Percentiles rank a stretch among this genome's conserved stretches.
phyloP scores from a whole-genome alignment of 2,797 vertebrate genomes.

The Novumbra hubbsi region DNA sequence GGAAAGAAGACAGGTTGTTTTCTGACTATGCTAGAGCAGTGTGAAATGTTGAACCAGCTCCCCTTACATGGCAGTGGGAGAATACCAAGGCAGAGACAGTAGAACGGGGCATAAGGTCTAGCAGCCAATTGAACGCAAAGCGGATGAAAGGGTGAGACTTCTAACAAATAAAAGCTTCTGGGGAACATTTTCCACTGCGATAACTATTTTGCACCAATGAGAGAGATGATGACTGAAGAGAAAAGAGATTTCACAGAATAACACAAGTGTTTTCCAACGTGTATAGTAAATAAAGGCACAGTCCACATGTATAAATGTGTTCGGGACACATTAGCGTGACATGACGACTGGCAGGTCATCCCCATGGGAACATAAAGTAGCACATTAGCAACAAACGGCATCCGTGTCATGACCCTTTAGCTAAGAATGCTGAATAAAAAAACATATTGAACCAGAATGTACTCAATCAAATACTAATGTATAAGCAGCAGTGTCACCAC shows the following conservation, averaged over 20 bases:
- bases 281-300: no score
- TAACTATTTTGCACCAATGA: no score
- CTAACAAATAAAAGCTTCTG: neutral
- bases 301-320: no score
- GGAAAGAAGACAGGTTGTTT: neutral
- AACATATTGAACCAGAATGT: neutral
- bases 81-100: neutral
- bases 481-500: neutral
- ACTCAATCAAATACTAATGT: neutral
- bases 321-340: no score
- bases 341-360: no score
- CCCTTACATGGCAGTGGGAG: conserved; percentile 1
- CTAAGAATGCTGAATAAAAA: conserved; percentile 29
- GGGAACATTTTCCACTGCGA: neutral
- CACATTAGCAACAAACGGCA: conserved; percentile 46
- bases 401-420: conserved; percentile 15
- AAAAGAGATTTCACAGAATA: no score
- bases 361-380: no score
- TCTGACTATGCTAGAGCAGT: neutral
- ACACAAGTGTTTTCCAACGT: no score
- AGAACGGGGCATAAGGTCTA: neutral
- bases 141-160: neutral
- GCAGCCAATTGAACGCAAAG: neutral
- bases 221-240: no score
- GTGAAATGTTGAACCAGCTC: conserved; percentile 19